Percentiles rank a stretch among this genome's conserved stretches.
Evolutionary conservation across 2,888 invertebrate species (phyloP).

Genomic region (Pterobdella sp.): DNA sequence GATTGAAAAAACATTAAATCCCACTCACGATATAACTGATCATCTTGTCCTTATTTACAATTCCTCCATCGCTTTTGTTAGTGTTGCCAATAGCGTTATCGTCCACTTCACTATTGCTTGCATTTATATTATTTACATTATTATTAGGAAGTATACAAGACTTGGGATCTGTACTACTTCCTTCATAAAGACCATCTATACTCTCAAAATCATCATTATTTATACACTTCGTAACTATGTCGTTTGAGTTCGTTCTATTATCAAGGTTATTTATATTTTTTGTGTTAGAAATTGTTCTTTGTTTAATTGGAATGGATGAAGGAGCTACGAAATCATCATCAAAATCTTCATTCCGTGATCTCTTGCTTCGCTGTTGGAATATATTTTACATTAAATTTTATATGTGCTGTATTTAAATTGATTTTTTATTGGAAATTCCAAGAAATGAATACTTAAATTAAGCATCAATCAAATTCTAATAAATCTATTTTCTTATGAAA

Average conservation of each 20-base stretch:
- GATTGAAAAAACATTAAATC: background rate
- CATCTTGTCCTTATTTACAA: background rate
- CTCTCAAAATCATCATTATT: background rate
- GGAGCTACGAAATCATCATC: slow-evolving; percentile 1
- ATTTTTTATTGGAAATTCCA: no score
- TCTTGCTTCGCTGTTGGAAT: slow-evolving; percentile 2
- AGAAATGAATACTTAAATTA: no score
- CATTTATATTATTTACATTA: background rate
- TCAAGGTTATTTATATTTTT: background rate
- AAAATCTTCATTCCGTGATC: background rate
- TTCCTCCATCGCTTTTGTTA: background rate
- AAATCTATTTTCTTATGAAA: no score
- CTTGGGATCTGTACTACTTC: no score
- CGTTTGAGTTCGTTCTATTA: background rate
- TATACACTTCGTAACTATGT: background rate
- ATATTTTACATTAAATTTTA: no score
- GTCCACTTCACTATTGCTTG: background rate
- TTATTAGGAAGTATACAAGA: background rate
- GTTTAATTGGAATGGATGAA: background rate
- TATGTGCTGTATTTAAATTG: no score
- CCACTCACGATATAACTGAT: slow-evolving; percentile 11
- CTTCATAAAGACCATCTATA: background rate
- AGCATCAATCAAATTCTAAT: no score
- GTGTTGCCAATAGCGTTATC: background rate
- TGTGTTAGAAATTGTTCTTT: background rate